phyloP scores from a whole-genome alignment of 1,140 invertebrate genomes.

The Camponotus floridanus region DNA sequence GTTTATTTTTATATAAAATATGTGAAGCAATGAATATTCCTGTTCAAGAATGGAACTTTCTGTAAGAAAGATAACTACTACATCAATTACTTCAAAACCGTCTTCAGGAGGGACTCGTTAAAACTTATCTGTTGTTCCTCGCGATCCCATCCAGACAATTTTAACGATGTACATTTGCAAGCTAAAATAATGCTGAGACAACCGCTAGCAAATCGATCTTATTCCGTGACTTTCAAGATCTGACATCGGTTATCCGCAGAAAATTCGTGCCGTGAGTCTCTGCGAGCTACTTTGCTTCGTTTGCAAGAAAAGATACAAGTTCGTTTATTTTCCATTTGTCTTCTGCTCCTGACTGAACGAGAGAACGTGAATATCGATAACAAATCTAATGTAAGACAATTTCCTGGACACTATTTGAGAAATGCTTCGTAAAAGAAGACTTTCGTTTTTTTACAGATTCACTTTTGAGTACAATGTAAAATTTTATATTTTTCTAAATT shows the following conservation, averaged over 20 bases:
- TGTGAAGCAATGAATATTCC: background rate
- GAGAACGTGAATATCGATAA: constrained; percentile 56
- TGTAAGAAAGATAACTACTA: background rate
- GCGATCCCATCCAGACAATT: constrained; percentile 9
- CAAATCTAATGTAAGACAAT: constrained; percentile 25
- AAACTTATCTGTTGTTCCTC: constrained; percentile 61
- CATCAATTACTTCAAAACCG: background rate
- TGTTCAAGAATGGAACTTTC: background rate
- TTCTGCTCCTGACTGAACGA: constrained; percentile 5
- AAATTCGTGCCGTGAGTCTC: constrained; percentile 74
- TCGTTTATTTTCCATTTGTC: constrained; percentile 30
- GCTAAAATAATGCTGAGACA: constrained; percentile 50
- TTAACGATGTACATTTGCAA: constrained; percentile 48
- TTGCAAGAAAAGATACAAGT: constrained; percentile 34
- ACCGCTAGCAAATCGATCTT: constrained; percentile 37
- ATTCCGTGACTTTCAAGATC: constrained; percentile 42
- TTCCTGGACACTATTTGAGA: background rate
- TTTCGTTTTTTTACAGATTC: background rate
- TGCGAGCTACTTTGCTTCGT: constrained; percentile 78
- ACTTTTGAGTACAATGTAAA: background rate
- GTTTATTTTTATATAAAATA: background rate
- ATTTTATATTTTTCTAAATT: background rate
- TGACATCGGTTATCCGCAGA: constrained; percentile 66
- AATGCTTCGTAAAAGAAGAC: background rate
- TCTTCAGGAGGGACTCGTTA: constrained; percentile 61